Percentiles rank a stretch among this genome's conserved stretches.
Evolutionary conservation across 2,113 vertebrate genomes (phyloP).

Genomic region (Neogobius melanostomus): DNA sequence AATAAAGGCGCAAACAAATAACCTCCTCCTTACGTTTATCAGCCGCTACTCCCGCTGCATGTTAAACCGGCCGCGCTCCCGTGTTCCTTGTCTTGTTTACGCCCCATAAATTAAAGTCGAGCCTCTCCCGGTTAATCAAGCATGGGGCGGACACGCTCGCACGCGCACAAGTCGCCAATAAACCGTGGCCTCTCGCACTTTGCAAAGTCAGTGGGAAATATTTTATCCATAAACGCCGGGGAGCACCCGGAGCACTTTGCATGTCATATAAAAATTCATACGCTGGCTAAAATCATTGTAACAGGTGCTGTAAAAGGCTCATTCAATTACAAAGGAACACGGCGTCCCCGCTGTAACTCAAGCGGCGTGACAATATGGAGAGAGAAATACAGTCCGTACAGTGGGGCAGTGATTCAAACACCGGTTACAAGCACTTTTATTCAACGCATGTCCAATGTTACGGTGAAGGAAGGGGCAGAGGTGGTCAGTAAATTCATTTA

Average conservation of each 20-base stretch:
- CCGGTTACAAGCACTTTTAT: not conserved
- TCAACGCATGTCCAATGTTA: not conserved
- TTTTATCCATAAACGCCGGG: conserved; percentile 56
- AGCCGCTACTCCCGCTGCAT: conserved; percentile 33
- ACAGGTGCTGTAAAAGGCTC: conserved; percentile 63
- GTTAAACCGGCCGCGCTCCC: conserved; percentile 46
- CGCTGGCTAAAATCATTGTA: conserved; percentile 58
- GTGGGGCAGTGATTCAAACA: not conserved
- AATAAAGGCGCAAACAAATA: conserved; percentile 27
- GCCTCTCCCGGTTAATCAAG: conserved; percentile 64
- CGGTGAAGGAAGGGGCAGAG: not conserved
- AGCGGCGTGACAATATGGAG: conserved; percentile 23
- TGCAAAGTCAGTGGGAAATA: conserved; percentile 72
- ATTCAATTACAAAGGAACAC: conserved; percentile 67
- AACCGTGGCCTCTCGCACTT: conserved; percentile 59
- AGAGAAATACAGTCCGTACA: conserved; percentile 9
- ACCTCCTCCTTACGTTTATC: conserved; percentile 28
- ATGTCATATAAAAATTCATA: conserved; percentile 74
- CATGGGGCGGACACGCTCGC: conserved; percentile 51
- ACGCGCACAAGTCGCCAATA: conserved; percentile 42
- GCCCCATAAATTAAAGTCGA: conserved; percentile 59
- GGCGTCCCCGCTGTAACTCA: conserved; percentile 43
- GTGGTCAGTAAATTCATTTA: too few species aligned
- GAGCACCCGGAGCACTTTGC: conserved; percentile 65
- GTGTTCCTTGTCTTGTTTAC: conserved; percentile 45